Evolutionary conservation across 2,113 vertebrate genomes (phyloP).

Genomic region (Alexandromys fortis): DNA sequence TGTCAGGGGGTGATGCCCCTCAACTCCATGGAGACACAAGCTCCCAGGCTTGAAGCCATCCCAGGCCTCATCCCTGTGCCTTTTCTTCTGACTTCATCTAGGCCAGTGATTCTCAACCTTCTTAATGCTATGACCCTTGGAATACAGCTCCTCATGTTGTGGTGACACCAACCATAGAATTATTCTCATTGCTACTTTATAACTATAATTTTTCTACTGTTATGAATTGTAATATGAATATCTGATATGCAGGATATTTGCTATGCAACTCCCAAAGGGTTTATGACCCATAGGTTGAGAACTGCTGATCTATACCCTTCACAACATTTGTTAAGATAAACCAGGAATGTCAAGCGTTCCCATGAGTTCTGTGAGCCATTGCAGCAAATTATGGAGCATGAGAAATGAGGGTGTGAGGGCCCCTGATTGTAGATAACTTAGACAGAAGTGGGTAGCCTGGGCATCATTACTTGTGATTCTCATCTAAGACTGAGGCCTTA

Average conservation of each 20-base stretch:
- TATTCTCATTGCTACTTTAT: background rate
- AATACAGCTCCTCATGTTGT: background rate
- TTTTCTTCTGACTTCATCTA: background rate
- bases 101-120: background rate
- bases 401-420: background rate
- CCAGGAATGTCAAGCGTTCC: background rate
- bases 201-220: background rate
- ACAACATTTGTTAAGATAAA: background rate
- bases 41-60: background rate
- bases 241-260: background rate
- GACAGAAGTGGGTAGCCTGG: background rate
- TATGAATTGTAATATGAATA: background rate
- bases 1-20: background rate
- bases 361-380: background rate
- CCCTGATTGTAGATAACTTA: background rate
- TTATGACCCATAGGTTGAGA: background rate
- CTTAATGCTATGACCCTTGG: background rate
- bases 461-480: background rate
- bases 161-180: background rate
- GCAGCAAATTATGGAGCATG: background rate
- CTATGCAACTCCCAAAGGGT: background rate
- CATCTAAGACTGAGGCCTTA: background rate
- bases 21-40: background rate
- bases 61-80: background rate
- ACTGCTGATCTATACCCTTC: background rate